Evolutionary conservation across 2,113 vertebrate species (phyloP), one percentile per base, ranked within the genome.

Genomic region (Lepidothrix coronata): DNA sequence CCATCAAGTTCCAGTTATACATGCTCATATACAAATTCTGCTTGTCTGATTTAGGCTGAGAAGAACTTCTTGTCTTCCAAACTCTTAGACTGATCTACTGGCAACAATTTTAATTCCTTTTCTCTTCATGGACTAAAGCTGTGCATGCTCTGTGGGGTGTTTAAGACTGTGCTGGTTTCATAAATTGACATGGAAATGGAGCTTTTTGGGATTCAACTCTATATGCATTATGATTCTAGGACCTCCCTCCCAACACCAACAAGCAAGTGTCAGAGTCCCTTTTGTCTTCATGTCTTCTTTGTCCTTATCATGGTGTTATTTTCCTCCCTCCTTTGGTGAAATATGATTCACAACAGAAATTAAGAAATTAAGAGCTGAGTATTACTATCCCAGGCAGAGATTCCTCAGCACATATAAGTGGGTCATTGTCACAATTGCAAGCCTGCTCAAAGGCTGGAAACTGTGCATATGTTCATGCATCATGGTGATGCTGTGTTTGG

Each of bases 121-220:
- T 62, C 28, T 27, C 21, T 39, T 39, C 1, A 1, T 37, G 28
- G 14, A 76, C 8, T 75, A 55, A 52, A 68, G 31, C 8, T 58
- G 9, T 67, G 11, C 8, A 15, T 3, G 30, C 3, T 3, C 5
- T 7, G 6, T 19, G 13, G 0, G 1, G 3, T 2, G 3, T 31
- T 66, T 78, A 37, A 77, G 30, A 43, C 3, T 57, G 14, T 43
- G 13, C 3, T 35, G 62, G 25, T 51, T 58, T 77, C 12, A 41
- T 51, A 67, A 73, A 55, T 24, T 48, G 20, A n/a, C 28, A 59
- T 23, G 11, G 39, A 82, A 89, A 62, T 22, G 74, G 12, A n/a
- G 20, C 2, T n/a, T 81, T 13, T 70, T 11, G 31, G 30, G 16
- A 70, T 84, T 65, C 39, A 33, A 59, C 37, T 41, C 7, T 68